Percentiles rank a stretch among this genome's conserved stretches.
Evolutionary conservation across 1,140 invertebrate genomes (phyloP).

Genomic region (Leptonema lineaticorne): DNA sequence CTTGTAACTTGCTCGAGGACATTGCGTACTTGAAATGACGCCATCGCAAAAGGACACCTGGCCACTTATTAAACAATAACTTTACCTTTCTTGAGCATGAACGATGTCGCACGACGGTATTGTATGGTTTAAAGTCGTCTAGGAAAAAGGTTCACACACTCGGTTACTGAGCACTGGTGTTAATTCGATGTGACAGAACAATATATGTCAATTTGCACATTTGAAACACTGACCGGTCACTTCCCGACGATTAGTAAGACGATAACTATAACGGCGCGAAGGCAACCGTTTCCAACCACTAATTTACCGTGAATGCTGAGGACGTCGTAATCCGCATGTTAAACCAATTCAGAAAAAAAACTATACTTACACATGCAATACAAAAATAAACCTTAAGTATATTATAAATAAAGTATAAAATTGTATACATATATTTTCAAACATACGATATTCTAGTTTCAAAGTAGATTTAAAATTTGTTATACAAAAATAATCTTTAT

Average conservation of each 20-base stretch:
- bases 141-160: background rate
- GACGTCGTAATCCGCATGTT: background rate
- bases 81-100: slow-evolving; percentile 41
- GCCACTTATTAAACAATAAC: no score
- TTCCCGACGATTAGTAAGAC: background rate
- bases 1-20: no score
- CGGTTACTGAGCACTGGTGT: background rate
- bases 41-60: no score
- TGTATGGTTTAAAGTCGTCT: background rate
- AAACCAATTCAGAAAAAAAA: background rate
- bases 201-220: slow-evolving; percentile 23
- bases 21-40: no score
- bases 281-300: slow-evolving; percentile 9
- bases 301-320: slow-evolving; percentile 10
- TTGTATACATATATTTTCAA: no score
- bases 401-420: background rate
- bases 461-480: background rate
- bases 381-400: background rate
- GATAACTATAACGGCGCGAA: background rate
- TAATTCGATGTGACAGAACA: slow-evolving; percentile 19
- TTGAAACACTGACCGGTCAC: background rate
- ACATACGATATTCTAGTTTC: no score
- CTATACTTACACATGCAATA: background rate
- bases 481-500: background rate
- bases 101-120: background rate